These are phyloP conservation scores for Bathynomus jamesi DNA, from an alignment of 1,140 invertebrate genomes.

Conservation along the genomic window DNA sequence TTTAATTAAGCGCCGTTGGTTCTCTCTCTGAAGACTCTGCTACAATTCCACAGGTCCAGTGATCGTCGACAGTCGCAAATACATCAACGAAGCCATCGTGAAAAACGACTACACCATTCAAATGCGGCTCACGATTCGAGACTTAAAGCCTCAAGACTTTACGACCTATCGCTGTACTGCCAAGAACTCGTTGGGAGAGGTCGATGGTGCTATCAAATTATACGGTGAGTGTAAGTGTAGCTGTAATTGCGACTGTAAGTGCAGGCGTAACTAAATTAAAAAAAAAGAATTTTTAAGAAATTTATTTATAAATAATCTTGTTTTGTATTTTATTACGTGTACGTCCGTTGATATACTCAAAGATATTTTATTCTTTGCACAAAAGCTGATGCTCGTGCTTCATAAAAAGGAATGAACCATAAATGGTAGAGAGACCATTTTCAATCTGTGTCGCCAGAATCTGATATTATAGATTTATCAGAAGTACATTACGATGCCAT, in stretches of 20 bases:
- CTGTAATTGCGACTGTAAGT: no score
- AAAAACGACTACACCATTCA: slow-evolving; percentile 64
- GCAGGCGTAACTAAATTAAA: background rate
- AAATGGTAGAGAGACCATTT: no score
- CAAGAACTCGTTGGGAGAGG: slow-evolving; percentile 84
- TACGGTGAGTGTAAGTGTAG: slow-evolving; percentile 69
- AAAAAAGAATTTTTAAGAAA: background rate
- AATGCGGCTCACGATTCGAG: slow-evolving; percentile 70
- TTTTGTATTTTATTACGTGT: no score
- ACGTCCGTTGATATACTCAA: background rate
- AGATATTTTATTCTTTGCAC: no score
- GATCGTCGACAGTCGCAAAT: slow-evolving; percentile 69
- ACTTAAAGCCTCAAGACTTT: slow-evolving; percentile 69
- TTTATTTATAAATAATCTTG: background rate
- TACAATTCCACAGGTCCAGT: slow-evolving; percentile 74
- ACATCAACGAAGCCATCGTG: slow-evolving; percentile 61
- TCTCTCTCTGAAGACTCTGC: no score
- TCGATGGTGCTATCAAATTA: slow-evolving; percentile 80
- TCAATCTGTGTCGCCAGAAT: no score
- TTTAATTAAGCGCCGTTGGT: no score
- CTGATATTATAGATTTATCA: no score
- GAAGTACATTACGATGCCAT: no score
- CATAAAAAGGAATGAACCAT: no score
- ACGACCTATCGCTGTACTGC: slow-evolving; percentile 74
- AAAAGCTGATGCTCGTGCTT: no score